Conservation (phyloP, 2,797 vertebrate genomes). For the Pipistrellus kuhlii region DNA sequence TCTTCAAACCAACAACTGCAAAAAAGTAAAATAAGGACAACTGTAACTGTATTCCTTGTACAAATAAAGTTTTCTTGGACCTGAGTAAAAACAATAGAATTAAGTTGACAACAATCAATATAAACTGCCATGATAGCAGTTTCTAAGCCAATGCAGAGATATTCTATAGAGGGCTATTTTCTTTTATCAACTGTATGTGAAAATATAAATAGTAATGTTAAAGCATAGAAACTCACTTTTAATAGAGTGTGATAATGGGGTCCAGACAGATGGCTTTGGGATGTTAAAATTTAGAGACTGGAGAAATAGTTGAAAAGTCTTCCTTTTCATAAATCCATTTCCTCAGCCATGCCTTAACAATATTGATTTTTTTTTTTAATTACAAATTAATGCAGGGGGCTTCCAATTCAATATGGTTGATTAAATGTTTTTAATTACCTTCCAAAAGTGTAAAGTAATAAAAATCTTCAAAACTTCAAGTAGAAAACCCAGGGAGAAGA, state of each 20-base stretch:
- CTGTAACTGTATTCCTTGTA: not conserved
- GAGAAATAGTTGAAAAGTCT: conserved; percentile 30
- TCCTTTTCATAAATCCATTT: conserved; percentile 40
- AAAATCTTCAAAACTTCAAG: conserved; percentile 45
- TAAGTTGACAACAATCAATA: not conserved
- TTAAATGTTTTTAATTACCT: conserved; percentile 21
- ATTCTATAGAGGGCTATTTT: not conserved
- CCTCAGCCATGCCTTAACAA: not conserved
- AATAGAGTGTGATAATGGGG: not conserved
- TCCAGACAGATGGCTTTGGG: not conserved
- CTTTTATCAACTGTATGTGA: conserved; percentile 14
- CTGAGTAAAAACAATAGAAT: not conserved
- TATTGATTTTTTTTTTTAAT: conserved; percentile 66
- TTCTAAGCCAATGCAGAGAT: conserved; percentile 29
- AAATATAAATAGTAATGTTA: not conserved
- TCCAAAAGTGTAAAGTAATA: conserved; percentile 37
- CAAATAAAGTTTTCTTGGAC: not conserved
- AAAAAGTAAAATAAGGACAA: not conserved
- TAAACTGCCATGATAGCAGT: not conserved
- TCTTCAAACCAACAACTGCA: not conserved
- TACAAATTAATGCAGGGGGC: conserved; percentile 53
- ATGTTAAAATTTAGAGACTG: conserved; percentile 44
- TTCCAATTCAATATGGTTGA: conserved; percentile 41
- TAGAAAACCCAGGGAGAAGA: not conserved
- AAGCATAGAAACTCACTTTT: not conserved